Evolutionary conservation across 2,797 vertebrate genomes (phyloP), one percentile per base, ranked within the genome.

Genomic region (Lemur catta): DNA sequence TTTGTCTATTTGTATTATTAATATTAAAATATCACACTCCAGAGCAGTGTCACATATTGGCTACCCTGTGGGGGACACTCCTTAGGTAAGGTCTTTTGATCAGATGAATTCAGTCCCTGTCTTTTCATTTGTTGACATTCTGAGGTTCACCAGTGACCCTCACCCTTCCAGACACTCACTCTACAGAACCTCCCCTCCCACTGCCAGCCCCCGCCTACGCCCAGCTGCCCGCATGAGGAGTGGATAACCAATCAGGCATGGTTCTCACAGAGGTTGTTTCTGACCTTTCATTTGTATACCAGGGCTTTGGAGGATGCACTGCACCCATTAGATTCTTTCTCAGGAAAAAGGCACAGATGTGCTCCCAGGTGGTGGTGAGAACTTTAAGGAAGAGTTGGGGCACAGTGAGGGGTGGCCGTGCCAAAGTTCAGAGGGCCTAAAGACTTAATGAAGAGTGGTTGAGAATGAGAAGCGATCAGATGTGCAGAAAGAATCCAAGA

Each of bases 151-250:
- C 28, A 38, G 61, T 7, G 35, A 1, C 59, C n/a, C 12, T 89
- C 17, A 22, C n/a, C 2, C 71, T 89, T 69, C 43, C 9, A 38
- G 75, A 2, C 30, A 46, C 6, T 15, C 33, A 6, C 72, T 80
- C 30, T 59, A 50, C 1, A 46, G 38, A 48, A 20, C 3, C 43
- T 65, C 57, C 41, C 10, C 2, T 71, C 55, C 46, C 6, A 28
- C 24, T 0, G 0, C 48, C 69, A 30, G 26, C 13, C 17, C 28
- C 75, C 13, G 10, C 8, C 5, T 4, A 7, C 1, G 22, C 15
- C 10, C 13, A 38, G 35, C 6, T 38, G 33, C 28, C 72, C 65
- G 22, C 48, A 57, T 7, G 12, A 82, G 33, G 24, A 46, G 1
- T 0, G 1, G 55, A 35, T 5, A 18, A 55, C 38, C 43, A 61